phyloP scores from a whole-genome alignment of 2,113 vertebrate species.

The Nanorana parkeri region DNA sequence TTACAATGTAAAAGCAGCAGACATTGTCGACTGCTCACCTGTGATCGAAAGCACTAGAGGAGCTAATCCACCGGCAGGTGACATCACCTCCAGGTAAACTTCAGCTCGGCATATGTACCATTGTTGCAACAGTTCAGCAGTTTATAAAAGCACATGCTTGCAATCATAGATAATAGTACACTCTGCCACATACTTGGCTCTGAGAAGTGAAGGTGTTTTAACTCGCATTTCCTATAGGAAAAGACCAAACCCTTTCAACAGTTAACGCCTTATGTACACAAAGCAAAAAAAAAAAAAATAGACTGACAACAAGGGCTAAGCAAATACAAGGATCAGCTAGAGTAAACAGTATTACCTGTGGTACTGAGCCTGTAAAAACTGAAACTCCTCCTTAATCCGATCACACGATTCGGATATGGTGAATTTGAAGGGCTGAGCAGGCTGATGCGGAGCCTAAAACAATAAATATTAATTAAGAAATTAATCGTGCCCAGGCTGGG shows the following conservation, averaged over 20 bases:
- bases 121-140: slow-evolving; percentile 49
- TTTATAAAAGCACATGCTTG: slow-evolving; percentile 52
- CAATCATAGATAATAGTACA: slow-evolving; percentile 41
- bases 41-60: slow-evolving; percentile 44
- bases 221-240: slow-evolving; percentile 58
- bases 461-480: slow-evolving; percentile 69
- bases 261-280: slow-evolving; percentile 57
- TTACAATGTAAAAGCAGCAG: slow-evolving; percentile 20
- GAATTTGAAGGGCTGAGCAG: slow-evolving; percentile 95
- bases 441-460: slow-evolving; percentile 90
- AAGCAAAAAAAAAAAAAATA: slow-evolving; percentile 21
- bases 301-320: slow-evolving; percentile 59
- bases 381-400: slow-evolving; percentile 98
- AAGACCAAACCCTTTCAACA: slow-evolving; percentile 55
- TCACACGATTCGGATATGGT: slow-evolving; percentile 95
- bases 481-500: not conserved
- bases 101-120: slow-evolving; percentile 12
- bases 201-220: slow-evolving; percentile 51
- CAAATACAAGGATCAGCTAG: slow-evolving; percentile 64
- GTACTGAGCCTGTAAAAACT: slow-evolving; percentile 95
- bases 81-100: slow-evolving; percentile 43
- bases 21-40: slow-evolving; percentile 20
- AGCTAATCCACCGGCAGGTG: slow-evolving; percentile 46
- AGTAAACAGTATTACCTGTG: slow-evolving; percentile 86
- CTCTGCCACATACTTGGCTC: slow-evolving; percentile 48